Evolutionary conservation across 2,113 vertebrate genomes (phyloP), one percentile per base, ranked within the genome.

Genomic region (Dipodomys merriami): DNA sequence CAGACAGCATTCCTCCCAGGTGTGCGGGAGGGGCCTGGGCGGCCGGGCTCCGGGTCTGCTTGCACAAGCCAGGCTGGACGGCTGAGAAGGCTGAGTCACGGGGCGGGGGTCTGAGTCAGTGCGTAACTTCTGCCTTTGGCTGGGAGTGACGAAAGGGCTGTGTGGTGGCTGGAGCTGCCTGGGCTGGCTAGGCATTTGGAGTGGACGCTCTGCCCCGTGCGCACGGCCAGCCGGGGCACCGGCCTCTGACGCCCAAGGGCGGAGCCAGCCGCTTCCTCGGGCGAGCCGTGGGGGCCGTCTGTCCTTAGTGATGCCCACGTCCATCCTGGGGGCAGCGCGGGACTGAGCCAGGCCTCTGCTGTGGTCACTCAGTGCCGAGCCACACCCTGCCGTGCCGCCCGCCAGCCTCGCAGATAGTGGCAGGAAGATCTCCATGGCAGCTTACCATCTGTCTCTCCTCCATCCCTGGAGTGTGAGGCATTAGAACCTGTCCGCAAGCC

Each of bases 51-150:
- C 16, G n/a, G 9, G 64, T 13, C 72, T 25, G 49, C 80, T 57
- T 49, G 30, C 57, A 29, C 46, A 23, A 60, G 84, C 72, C 46
- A 5, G 39, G 49, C 68, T 10, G 33, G 89, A 88, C 11, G 19
- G 46, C 84, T 0, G 1, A 25, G 46, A 74, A 25, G 25, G 65
- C 67, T 93, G 90, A 83, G 62, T 95, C 91, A 91, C 62, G 7
- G 91, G 93, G 84, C 0, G 6, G 74, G 39, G 73, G 78, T 77
- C 82, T 82, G 93, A 90, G 83, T 95, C 91, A 93, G 81, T 13
- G 1, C 30, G 44, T 20, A 2, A 33, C 65, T 87, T 1, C 0
- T 13, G 68, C 68, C 57, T 53, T 16, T 0, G 13, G 30, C 23
- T 22, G 7, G 29, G 65, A 35, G 29, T 5, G 33, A 62, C 3